These are phyloP conservation scores for Onychomys arenicola DNA, from an alignment of 2,797 vertebrate species.

Conservation along the genomic window DNA sequence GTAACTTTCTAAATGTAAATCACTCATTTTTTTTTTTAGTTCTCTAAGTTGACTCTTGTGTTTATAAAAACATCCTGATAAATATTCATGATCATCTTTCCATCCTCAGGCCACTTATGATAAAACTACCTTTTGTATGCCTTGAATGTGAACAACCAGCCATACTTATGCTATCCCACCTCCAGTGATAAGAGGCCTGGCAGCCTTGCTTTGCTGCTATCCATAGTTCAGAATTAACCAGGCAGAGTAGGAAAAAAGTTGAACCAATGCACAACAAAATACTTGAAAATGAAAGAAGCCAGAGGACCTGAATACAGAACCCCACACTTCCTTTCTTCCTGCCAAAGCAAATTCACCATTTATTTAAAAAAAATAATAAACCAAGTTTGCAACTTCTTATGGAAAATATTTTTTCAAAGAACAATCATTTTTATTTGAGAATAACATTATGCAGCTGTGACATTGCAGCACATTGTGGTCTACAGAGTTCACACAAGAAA, in stretches of 20 bases:
- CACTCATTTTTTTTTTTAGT: conserved; percentile 1
- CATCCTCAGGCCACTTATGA: not conserved
- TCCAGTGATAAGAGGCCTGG: not conserved
- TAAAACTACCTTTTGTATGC: not conserved
- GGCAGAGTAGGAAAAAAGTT: not conserved
- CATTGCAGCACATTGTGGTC: not conserved
- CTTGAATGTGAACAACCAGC: too few species aligned
- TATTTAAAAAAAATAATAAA: conserved; percentile 9
- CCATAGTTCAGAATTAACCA: conserved; percentile 22
- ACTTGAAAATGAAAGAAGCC: conserved; percentile 14
- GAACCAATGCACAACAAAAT: not conserved
- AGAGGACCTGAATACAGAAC: not conserved
- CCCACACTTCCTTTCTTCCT: not conserved
- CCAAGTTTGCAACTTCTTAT: not conserved
- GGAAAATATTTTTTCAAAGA: not conserved
- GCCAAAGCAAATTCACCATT: not conserved
- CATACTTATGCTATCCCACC: not conserved
- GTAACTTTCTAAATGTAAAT: conserved; percentile 55
- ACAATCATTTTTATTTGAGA: not conserved
- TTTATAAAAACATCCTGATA: conserved; percentile 36
- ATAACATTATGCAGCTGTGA: not conserved
- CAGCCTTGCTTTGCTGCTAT: not conserved
- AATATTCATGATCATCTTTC: conserved; percentile 42
- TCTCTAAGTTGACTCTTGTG: not conserved
- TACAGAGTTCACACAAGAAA: not conserved